These are phyloP conservation scores for Pseudochirops corinnae DNA, from an alignment of 2,797 vertebrate genomes.

Conservation along the genomic window DNA sequence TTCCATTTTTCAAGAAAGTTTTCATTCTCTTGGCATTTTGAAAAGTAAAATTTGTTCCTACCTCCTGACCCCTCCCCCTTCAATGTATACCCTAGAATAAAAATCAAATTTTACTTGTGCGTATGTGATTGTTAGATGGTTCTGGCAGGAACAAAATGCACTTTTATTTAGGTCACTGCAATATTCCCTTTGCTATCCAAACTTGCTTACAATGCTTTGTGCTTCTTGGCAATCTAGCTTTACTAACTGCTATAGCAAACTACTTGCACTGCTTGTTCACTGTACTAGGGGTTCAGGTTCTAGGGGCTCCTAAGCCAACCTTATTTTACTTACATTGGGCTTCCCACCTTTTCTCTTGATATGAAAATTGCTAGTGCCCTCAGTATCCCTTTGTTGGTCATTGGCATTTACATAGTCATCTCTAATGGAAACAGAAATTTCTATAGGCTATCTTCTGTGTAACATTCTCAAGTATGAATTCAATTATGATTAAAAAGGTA, in stretches of 20 bases:
- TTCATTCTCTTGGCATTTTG: neutral
- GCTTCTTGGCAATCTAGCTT: neutral
- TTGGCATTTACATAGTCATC: neutral
- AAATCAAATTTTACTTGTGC: neutral
- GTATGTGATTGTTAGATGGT: neutral
- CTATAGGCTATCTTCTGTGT: neutral
- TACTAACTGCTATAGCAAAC: neutral
- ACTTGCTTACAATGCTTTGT: neutral
- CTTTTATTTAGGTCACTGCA: neutral
- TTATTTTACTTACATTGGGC: neutral
- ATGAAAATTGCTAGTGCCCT: neutral
- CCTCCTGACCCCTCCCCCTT: neutral
- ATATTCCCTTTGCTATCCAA: neutral
- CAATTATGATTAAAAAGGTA: neutral
- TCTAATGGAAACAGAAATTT: neutral
- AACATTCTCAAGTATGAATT: neutral
- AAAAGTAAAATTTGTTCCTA: neutral
- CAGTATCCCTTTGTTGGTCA: neutral
- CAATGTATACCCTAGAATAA: neutral
- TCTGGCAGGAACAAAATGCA: neutral
- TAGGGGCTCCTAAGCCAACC: neutral
- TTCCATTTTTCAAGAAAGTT: neutral
- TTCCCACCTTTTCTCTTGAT: neutral
- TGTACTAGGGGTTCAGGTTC: neutral
- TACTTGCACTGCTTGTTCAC: neutral